Evolutionary conservation across 37 sponge, comb jelly and placozoan genomes (phyloP).

Genomic region (Mnemiopsis leidyi): DNA sequence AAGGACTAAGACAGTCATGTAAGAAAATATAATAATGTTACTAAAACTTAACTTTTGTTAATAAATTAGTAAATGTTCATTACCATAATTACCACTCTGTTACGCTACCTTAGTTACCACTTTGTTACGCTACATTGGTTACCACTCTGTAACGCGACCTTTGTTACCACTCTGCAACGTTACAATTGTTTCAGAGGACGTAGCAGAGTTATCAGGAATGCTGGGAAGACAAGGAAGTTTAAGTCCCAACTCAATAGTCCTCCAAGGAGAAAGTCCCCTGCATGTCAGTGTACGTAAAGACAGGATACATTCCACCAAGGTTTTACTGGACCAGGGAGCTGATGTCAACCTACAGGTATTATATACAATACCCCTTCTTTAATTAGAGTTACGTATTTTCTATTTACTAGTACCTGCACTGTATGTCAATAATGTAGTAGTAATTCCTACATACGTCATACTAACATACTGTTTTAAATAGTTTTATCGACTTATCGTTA

Average conservation of each 20-base stretch:
- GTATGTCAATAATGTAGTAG: too few relatives aligned
- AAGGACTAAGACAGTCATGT: too few relatives aligned
- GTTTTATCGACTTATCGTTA: too few relatives aligned
- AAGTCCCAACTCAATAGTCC: neutral
- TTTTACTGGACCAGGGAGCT: neutral
- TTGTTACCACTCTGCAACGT: neutral
- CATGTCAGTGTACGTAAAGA: slow-evolving; percentile 46
- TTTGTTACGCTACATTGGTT: neutral
- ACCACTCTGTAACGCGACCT: neutral
- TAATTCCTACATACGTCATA: too few relatives aligned
- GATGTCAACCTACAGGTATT: slow-evolving; percentile 26
- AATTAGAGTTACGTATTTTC: too few relatives aligned
- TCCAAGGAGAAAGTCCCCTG: slow-evolving; percentile 39
- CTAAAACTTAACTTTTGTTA: too few relatives aligned
- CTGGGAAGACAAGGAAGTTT: neutral
- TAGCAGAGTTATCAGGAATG: slow-evolving; percentile 37
- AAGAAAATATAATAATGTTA: too few relatives aligned
- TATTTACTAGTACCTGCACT: too few relatives aligned
- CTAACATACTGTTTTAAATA: too few relatives aligned
- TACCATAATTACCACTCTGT: too few relatives aligned
- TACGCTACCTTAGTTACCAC: neutral
- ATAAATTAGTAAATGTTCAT: too few relatives aligned
- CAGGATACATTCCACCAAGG: slow-evolving; percentile 3
- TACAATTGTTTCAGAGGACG: slow-evolving; percentile 23
- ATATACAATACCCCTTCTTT: too few relatives aligned